These are phyloP conservation scores for Merops nubicus DNA, from an alignment of 2,113 vertebrate species.

Conservation along the genomic window DNA sequence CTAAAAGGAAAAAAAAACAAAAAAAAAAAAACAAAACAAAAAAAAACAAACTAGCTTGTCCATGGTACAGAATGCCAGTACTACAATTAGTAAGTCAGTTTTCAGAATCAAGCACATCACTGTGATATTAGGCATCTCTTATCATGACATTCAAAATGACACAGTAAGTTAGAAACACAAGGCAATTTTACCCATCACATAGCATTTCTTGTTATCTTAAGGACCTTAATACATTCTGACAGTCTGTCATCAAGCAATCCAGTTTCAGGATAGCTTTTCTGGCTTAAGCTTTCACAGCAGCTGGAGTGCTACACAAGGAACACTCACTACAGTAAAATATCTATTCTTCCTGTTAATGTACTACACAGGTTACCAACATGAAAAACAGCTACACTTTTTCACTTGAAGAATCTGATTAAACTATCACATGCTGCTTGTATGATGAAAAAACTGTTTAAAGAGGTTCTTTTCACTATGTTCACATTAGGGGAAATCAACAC, in stretches of 20 bases:
- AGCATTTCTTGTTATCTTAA: constrained; percentile 41
- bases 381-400: neutral
- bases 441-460: neutral
- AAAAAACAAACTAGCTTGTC: neutral
- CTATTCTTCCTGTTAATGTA: neutral
- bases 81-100: constrained; percentile 13
- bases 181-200: constrained; percentile 30
- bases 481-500: neutral
- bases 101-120: neutral
- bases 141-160: constrained; percentile 26
- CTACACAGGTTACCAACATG: neutral
- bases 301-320: neutral
- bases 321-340: neutral
- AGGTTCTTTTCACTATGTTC: neutral
- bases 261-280: constrained; percentile 18
- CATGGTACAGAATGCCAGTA: neutral
- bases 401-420: constrained; percentile 9
- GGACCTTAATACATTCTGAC: constrained; percentile 52
- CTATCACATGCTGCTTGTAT: neutral
- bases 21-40: too few relatives aligned
- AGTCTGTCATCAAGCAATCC: constrained; percentile 51
- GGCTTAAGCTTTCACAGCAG: constrained; percentile 29
- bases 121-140: neutral
- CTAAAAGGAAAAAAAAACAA: neutral
- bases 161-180: constrained; percentile 37